Evolutionary conservation across 2,797 vertebrate species (phyloP), one percentile per base, ranked within the genome.

Genomic region (Pipistrellus pygmaeus): DNA sequence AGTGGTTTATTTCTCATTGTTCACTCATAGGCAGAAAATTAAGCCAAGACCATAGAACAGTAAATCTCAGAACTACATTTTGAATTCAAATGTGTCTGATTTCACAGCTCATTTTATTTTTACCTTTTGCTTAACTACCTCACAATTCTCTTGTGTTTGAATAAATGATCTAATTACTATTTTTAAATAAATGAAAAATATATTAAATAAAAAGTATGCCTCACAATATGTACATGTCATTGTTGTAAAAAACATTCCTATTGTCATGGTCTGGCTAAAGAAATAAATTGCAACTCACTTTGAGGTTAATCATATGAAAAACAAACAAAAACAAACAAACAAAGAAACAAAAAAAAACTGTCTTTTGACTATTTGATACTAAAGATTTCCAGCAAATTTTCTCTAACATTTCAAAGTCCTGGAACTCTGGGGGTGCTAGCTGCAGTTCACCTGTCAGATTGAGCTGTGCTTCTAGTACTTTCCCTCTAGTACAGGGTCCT

Each of bases 1-100:
- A 90, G 73, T n/a, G 68, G 7, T 30, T n/a, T 94, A 75, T 44
- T 78, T 85, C 30, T 92, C 41, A 82, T 20, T 23, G 3, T 76
- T 25, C 44, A 44, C 44, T 44, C 6, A 2, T 41, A 46, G 0
- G 0, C 6, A 51, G 46, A 35, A 12, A 48, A 41, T 73, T 72
- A 82, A 60, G 17, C 7, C 48, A 83, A 83, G 15, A 5, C 1
- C 5, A 7, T 1, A 32, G 20, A 71, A 27, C 6, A 64, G 14
- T n/a, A 32, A 57, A 64, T 30, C 30, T 9, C 0, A 38, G 11
- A 64, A 44, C 1, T 23, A n/a, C 41, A 1, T 3, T 86, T 85
- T 82, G 7, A 72, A 77, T 82, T 82, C 2, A 72, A 53, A 68
- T 68, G 5, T 53, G 38, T 51, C 6, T 68, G 27, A 60, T 3